A percentile compares a stretch with the other conserved stretches of the same genome.
Evolutionary conservation across 2,797 vertebrate genomes (phyloP).

Genomic region (Lutra lutra): DNA sequence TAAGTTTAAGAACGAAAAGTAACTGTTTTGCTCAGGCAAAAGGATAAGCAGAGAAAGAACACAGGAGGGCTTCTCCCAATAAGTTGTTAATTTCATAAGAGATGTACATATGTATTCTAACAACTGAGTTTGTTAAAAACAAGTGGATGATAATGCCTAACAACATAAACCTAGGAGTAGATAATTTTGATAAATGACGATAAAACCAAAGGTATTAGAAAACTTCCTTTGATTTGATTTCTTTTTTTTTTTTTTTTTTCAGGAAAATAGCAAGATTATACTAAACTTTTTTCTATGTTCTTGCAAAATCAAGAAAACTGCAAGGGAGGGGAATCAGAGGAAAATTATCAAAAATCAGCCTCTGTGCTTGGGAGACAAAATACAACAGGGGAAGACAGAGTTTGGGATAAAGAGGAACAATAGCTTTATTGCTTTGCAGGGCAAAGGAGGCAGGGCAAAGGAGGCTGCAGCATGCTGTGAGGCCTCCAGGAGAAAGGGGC

Average conservation of each 20-base stretch:
- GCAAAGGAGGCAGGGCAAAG: neutral
- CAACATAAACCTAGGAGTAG: neutral
- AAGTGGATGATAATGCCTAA: neutral
- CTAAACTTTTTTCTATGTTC: neutral
- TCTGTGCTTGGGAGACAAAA: neutral
- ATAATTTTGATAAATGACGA: neutral
- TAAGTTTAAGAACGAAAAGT: constrained; percentile 26
- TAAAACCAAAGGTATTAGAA: neutral
- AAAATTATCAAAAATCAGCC: neutral
- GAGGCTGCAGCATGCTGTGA: neutral
- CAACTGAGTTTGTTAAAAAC: neutral
- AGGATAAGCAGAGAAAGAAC: neutral
- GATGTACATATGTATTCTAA: neutral
- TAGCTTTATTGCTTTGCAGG: neutral
- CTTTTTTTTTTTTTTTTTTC: neutral
- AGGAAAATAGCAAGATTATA: neutral
- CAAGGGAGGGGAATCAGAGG: neutral
- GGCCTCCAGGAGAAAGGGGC: neutral
- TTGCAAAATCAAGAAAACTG: neutral
- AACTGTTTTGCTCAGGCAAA: neutral
- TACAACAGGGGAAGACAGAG: neutral
- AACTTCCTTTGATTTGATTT: neutral
- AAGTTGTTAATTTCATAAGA: neutral
- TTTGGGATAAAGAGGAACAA: neutral
- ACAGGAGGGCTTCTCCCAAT: neutral